These are phyloP conservation scores for Tenrec ecaudatus DNA, from an alignment of 2,113 vertebrate genomes.

Conservation along the genomic window DNA sequence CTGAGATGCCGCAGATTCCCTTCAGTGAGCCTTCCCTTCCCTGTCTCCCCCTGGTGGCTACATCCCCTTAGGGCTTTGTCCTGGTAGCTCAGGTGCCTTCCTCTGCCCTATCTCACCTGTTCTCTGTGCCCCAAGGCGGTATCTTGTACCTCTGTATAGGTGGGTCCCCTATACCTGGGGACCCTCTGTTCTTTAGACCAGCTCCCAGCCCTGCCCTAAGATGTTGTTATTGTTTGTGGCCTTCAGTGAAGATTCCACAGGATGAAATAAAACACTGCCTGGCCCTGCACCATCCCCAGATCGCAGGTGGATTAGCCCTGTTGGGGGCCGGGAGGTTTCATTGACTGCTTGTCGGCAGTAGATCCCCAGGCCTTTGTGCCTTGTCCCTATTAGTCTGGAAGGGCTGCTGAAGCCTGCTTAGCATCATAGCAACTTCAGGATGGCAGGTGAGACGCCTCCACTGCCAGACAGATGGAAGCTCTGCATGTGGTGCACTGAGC, in stretches of 20 bases:
- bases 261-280: not conserved
- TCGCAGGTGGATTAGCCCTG: not conserved
- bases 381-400: not conserved
- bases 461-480: not conserved
- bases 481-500: not conserved
- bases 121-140: not conserved
- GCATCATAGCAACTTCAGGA: not conserved
- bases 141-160: too few relatives aligned
- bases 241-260: not conserved
- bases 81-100: not conserved
- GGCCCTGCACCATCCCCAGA: not conserved
- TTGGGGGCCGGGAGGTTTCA: not conserved
- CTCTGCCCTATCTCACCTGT: too few relatives aligned
- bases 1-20: not conserved
- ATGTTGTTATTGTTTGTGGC: not conserved
- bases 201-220: not conserved
- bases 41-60: not conserved
- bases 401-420: not conserved
- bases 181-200: not conserved
- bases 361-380: not conserved
- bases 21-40: not conserved
- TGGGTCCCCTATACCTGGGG: too few relatives aligned
- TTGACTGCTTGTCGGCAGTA: not conserved
- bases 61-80: too few relatives aligned
- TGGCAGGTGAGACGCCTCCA: not conserved